Evolutionary conservation across 2,888 invertebrate genomes (phyloP).

Genomic region (Acrobeloides nanus): DNA sequence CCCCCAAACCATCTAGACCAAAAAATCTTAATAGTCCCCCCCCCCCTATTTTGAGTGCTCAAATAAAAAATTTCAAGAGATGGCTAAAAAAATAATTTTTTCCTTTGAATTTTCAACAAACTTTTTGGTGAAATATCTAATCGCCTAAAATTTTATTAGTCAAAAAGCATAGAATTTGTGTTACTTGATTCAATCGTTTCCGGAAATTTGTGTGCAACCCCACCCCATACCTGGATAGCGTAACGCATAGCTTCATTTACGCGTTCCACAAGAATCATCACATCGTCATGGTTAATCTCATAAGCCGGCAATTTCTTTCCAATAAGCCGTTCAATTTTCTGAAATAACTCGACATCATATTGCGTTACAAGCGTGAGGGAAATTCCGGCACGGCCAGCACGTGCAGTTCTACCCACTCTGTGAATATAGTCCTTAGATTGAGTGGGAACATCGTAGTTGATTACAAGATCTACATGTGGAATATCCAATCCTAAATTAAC

Average conservation of each 20-base stretch:
- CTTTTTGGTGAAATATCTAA: too few relatives aligned
- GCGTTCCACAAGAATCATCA: slow-evolving; percentile 80
- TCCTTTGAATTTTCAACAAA: too few relatives aligned
- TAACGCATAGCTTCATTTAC: slow-evolving; percentile 10
- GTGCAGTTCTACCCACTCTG: slow-evolving; percentile 73
- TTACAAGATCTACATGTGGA: slow-evolving; percentile 92
- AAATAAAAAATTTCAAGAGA: too few relatives aligned
- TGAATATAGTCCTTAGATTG: slow-evolving; percentile 99
- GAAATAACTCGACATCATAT: slow-evolving; percentile 95
- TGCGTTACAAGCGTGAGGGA: slow-evolving; percentile 93
- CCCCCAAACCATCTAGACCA: too few relatives aligned
- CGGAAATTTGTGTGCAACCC: too few relatives aligned
- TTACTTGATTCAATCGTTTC: too few relatives aligned
- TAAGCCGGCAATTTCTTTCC: slow-evolving; percentile 68
- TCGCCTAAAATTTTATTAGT: too few relatives aligned
- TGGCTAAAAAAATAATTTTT: too few relatives aligned
- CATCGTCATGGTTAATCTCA: slow-evolving; percentile 77
- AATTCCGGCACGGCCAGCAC: slow-evolving; percentile 87
- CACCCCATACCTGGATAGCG: slow-evolving; percentile 8
- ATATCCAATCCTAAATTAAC: slow-evolving; percentile 74
- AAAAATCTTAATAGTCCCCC: too few relatives aligned
- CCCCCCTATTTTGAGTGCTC: too few relatives aligned
- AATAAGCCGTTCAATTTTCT: slow-evolving; percentile 88
- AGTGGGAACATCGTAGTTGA: slow-evolving; percentile 94
- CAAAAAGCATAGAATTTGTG: too few relatives aligned